Conservation (phyloP, 2,888 invertebrate genomes). For the Rotaria socialis region DNA sequence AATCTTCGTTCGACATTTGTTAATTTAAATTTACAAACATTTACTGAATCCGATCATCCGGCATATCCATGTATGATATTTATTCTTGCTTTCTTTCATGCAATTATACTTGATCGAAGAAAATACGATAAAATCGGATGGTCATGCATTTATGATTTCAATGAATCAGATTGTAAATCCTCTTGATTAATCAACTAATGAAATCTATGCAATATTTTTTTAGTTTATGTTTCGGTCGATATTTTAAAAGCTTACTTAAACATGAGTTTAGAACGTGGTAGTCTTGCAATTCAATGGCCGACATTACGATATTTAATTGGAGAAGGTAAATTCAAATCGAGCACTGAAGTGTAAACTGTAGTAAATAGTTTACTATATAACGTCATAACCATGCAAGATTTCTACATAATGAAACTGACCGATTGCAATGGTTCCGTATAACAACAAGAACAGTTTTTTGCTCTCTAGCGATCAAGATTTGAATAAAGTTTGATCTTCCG, state of each 20-base stretch:
- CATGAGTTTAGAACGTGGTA: slow-evolving; percentile 64
- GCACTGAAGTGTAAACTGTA: no score
- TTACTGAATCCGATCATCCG: slow-evolving; percentile 72
- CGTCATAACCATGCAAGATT: no score
- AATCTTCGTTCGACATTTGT: slow-evolving; percentile 82
- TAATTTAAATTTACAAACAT: slow-evolving; percentile 71
- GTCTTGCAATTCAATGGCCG: slow-evolving; percentile 75
- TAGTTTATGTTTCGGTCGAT: slow-evolving; percentile 73
- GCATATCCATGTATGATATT: slow-evolving; percentile 77
- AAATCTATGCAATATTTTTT: neutral
- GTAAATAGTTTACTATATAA: no score
- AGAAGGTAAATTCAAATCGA: slow-evolving; percentile 63
- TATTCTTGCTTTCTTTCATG: slow-evolving; percentile 85
- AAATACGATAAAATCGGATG: slow-evolving; percentile 90
- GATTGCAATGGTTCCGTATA: no score
- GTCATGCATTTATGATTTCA: slow-evolving; percentile 88
- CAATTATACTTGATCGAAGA: slow-evolving; percentile 80
- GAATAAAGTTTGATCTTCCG: no score
- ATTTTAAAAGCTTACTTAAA: slow-evolving; percentile 79
- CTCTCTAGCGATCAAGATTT: neutral
- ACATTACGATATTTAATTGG: slow-evolving; percentile 85
- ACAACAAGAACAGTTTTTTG: slow-evolving; percentile 43
- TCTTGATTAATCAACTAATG: neutral
- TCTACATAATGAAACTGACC: no score
- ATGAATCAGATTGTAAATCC: slow-evolving; percentile 71